phyloP scores from a whole-genome alignment of 2,888 invertebrate genomes.

The Argyra leucocephala region DNA sequence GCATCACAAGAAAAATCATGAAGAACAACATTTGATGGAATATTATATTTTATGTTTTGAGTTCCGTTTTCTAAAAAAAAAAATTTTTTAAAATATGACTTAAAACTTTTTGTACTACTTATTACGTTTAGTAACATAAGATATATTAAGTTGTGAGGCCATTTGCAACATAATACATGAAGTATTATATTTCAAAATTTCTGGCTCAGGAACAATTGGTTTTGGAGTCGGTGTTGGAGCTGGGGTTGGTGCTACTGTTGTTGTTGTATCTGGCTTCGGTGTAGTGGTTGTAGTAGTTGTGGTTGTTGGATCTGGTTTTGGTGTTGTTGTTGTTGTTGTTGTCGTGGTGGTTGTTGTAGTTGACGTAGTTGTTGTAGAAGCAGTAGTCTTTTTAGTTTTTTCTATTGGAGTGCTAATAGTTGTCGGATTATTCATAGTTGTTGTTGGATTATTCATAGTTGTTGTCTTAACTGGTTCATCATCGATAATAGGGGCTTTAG shows the following conservation, averaged over 20 bases:
- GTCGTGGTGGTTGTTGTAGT: conserved; percentile 38
- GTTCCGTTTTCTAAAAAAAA: conserved; percentile 31
- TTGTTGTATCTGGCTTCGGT: conserved; percentile 34
- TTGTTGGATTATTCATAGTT: neutral
- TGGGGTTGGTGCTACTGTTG: conserved; percentile 29
- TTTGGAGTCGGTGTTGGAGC: conserved; percentile 33
- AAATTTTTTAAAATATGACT: neutral
- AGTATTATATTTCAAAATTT: conserved; percentile 49
- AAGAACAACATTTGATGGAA: conserved; percentile 43
- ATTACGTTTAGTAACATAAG: conserved; percentile 37
- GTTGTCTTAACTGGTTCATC: neutral
- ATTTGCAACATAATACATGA: conserved; percentile 59
- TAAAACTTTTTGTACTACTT: neutral
- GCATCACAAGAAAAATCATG: conserved; percentile 42
- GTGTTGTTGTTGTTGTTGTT: conserved; percentile 39
- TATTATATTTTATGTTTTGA: conserved; percentile 34
- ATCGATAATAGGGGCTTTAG: no score
- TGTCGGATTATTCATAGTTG: neutral
- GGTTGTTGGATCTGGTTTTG: conserved; percentile 29
- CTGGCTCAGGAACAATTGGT: conserved; percentile 29
- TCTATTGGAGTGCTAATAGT: neutral
- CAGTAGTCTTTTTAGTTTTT: conserved; percentile 16
- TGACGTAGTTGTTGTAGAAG: conserved; percentile 32
- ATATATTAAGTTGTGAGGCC: conserved; percentile 55
- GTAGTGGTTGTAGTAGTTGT: conserved; percentile 31